These are phyloP conservation scores for Phalacrocorax pelagicus DNA, from an alignment of 2,113 vertebrate species.

Conservation along the genomic window DNA sequence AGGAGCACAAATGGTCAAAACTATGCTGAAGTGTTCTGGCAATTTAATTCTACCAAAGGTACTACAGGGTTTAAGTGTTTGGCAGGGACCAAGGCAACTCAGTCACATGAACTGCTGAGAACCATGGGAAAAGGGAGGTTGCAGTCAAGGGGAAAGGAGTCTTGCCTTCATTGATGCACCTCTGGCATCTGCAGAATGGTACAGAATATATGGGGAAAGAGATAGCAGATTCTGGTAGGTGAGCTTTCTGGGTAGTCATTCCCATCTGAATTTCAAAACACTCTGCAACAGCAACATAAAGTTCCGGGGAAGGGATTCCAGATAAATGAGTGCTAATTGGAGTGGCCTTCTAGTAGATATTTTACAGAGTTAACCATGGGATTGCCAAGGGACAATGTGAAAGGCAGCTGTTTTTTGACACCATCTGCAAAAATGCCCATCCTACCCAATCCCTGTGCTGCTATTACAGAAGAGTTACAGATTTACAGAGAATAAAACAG, in stretches of 20 bases:
- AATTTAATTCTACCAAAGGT: not conserved
- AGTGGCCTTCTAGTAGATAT: conserved; percentile 45
- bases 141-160: not conserved
- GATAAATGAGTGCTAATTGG: conserved; percentile 55
- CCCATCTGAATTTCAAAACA: conserved; percentile 47
- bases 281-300: not conserved
- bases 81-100: not conserved
- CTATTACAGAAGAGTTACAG: conserved; percentile 5
- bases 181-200: not conserved
- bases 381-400: conserved; percentile 2
- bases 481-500: conserved; percentile 9
- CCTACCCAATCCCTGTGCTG: not conserved
- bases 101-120: not conserved
- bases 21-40: not conserved
- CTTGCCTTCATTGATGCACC: not conserved
- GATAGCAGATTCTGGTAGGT: conserved; percentile 3
- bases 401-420: conserved; percentile 23
- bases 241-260: conserved; percentile 19
- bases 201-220: not conserved
- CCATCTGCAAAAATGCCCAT: conserved; percentile 43
- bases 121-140: not conserved
- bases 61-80: not conserved
- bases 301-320: conserved; percentile 27
- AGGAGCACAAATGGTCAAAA: not conserved
- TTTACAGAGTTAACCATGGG: conserved; percentile 20